These are phyloP conservation scores for Neodiprion pinetum DNA, from an alignment of 1,140 invertebrate species.

Conservation along the genomic window DNA sequence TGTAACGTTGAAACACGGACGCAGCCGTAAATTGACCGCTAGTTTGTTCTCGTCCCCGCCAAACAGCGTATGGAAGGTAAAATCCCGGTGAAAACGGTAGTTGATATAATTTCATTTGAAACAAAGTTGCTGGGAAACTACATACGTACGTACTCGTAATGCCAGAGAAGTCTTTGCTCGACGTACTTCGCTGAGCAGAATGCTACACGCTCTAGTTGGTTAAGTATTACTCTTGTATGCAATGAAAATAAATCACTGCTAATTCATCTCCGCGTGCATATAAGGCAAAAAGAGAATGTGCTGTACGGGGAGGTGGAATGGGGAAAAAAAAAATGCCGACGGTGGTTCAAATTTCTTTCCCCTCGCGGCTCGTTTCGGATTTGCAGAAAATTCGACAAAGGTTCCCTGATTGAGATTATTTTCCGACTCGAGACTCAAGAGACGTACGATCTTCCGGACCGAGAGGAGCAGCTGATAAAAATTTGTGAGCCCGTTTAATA, in stretches of 20 bases:
- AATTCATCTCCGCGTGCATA: neutral
- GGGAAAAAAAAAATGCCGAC: neutral
- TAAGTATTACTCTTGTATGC: neutral
- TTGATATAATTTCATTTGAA: too few relatives aligned
- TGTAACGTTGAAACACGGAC: too few relatives aligned
- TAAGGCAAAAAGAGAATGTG: neutral
- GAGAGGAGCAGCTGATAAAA: neutral
- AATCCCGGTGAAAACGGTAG: too few relatives aligned
- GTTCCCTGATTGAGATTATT: too few relatives aligned
- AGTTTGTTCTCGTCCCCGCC: too few relatives aligned
- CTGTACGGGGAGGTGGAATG: neutral
- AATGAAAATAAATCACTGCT: conserved; percentile 5
- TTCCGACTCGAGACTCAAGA: neutral
- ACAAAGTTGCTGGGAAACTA: too few relatives aligned
- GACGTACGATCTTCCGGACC: neutral
- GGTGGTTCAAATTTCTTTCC: neutral
- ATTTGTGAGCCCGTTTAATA: neutral
- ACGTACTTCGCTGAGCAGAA: neutral
- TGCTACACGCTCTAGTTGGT: neutral
- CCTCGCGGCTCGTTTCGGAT: too few relatives aligned
- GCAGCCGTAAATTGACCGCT: too few relatives aligned
- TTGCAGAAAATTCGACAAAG: too few relatives aligned
- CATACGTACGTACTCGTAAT: too few relatives aligned
- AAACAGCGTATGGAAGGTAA: too few relatives aligned
- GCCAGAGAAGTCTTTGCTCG: neutral